Conservation (phyloP, 92 coral and sea anemone genomes). For the Palythoa grandis region DNA sequence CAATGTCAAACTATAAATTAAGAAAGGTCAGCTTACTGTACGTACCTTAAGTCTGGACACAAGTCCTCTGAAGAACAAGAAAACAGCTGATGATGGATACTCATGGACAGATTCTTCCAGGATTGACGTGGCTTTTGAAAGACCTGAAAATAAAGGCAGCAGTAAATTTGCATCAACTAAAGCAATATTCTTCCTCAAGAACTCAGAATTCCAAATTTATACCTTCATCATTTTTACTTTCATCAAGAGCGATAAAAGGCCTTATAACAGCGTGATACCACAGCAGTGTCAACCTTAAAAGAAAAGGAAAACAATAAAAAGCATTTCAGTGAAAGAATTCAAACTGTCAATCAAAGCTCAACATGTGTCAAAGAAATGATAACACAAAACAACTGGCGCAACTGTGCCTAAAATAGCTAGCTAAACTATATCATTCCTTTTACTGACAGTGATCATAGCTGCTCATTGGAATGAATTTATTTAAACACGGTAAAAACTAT, state of each 20-base stretch:
- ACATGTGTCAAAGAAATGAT: too few relatives aligned
- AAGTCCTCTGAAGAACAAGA: slow-evolving; percentile 89
- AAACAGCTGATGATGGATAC: slow-evolving; percentile 91
- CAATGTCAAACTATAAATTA: too few relatives aligned
- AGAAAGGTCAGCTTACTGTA: not conserved
- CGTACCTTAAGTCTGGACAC: slow-evolving; percentile 90
- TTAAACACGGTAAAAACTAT: too few relatives aligned
- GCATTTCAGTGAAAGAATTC: not conserved
- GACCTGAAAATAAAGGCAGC: slow-evolving; percentile 52
- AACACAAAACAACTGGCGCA: too few relatives aligned
- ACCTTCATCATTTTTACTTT: slow-evolving; percentile 92
- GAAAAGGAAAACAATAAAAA: not conserved
- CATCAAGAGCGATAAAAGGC: slow-evolving; percentile 95
- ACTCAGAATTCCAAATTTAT: not conserved
- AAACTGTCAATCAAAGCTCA: too few relatives aligned
- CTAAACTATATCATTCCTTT: too few relatives aligned
- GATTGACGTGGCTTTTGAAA: slow-evolving; percentile 80
- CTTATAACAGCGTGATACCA: slow-evolving; percentile 96
- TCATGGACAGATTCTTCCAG: slow-evolving; percentile 85
- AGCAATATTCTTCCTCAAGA: not conserved
- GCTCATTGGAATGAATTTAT: too few relatives aligned
- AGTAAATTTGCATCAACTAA: not conserved
- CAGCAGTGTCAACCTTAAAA: slow-evolving; percentile 78
- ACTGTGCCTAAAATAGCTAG: too few relatives aligned
- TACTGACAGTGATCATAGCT: too few relatives aligned